Evolutionary conservation across 2,113 vertebrate genomes (phyloP).

Genomic region (Chroicocephalus ridibundus): DNA sequence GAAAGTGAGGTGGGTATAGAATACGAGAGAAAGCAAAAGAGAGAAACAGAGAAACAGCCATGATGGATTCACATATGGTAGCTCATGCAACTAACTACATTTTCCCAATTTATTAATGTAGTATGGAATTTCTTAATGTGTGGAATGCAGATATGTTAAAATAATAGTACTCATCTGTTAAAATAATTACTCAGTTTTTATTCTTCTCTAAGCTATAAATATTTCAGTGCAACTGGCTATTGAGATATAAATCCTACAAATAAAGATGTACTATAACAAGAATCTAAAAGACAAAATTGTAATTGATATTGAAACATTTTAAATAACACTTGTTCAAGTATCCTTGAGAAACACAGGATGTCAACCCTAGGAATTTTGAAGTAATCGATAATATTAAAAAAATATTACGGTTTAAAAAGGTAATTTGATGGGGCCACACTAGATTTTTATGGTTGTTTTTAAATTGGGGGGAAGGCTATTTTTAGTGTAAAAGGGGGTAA

Average conservation of each 20-base stretch:
- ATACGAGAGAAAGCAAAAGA: background rate
- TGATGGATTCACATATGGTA: background rate
- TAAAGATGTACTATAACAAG: background rate
- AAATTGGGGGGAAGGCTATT: background rate
- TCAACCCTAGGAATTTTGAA: background rate
- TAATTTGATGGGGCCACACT: background rate
- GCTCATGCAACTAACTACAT: background rate
- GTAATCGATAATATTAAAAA: background rate
- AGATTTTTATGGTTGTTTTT: background rate
- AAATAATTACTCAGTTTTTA: background rate
- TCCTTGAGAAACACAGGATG: background rate
- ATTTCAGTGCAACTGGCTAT: background rate
- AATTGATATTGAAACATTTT: background rate
- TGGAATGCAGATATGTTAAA: background rate
- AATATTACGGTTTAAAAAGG: background rate
- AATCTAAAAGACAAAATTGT: background rate
- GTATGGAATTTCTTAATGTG: background rate
- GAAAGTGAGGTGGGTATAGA: background rate
- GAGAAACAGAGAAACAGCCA: background rate
- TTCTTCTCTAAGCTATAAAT: background rate
- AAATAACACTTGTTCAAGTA: background rate
- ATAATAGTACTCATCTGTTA: background rate
- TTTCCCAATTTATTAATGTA: background rate
- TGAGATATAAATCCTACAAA: background rate
- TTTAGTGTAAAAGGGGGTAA: background rate